Conservation (phyloP, 2,113 vertebrate species). For the Elachura formosa region DNA sequence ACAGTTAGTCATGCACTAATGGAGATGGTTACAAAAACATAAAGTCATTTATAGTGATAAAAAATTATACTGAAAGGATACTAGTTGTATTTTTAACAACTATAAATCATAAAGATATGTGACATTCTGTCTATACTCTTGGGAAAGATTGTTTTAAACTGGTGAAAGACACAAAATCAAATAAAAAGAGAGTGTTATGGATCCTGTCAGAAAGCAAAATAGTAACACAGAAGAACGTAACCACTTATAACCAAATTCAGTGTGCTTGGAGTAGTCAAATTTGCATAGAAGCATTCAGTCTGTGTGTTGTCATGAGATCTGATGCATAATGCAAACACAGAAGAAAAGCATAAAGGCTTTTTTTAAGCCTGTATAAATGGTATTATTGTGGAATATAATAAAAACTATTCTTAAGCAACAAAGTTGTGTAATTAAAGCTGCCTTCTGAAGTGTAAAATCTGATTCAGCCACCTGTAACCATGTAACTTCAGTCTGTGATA, state of each 20-base stretch:
- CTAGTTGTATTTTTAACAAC: background rate
- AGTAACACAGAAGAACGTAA: background rate
- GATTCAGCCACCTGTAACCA: background rate
- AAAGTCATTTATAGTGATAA: conserved; percentile 7
- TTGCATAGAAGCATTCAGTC: background rate
- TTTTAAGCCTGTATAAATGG: background rate
- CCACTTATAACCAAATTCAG: background rate
- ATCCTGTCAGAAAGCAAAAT: background rate
- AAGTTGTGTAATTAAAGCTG: background rate
- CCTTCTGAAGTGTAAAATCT: background rate
- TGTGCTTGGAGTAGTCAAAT: background rate
- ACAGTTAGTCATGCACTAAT: conserved; percentile 33
- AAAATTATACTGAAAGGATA: background rate
- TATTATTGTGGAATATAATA: background rate
- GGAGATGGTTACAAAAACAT: conserved; percentile 4
- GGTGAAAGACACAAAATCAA: background rate
- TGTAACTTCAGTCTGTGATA: background rate
- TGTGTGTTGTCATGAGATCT: background rate
- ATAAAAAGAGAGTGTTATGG: background rate
- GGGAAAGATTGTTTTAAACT: background rate
- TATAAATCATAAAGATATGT: background rate
- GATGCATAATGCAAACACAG: background rate
- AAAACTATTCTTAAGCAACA: background rate
- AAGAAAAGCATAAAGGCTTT: background rate
- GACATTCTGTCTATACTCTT: background rate